These are phyloP conservation scores for Apodemus sylvaticus DNA, from an alignment of 2,113 vertebrate genomes.

Conservation along the genomic window DNA sequence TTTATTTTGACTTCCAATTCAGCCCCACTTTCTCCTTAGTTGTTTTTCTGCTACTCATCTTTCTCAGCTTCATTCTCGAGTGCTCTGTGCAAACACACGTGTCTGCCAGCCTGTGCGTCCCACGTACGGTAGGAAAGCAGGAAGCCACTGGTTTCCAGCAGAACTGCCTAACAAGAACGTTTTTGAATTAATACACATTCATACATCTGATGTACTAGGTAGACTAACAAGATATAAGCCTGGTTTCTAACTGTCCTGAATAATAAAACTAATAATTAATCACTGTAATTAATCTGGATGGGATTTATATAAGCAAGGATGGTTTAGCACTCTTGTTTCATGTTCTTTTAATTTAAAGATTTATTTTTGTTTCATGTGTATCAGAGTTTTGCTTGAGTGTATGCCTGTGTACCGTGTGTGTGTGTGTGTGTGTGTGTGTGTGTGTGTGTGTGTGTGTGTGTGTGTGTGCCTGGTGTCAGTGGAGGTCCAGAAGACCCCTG, in stretches of 20 bases:
- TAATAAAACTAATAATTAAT: conserved; percentile 36
- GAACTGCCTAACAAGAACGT: not conserved
- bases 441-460: no score
- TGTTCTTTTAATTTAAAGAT: not conserved
- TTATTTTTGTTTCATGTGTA: not conserved
- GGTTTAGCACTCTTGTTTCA: not conserved
- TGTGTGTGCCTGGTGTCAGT: not conserved
- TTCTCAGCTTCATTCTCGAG: conserved; percentile 18
- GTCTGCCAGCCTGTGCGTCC: not conserved
- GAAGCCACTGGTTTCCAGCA: not conserved
- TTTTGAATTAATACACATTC: not conserved
- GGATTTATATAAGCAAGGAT: not conserved
- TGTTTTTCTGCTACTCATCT: conserved; percentile 38
- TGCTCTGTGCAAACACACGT: not conserved
- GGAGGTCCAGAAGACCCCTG: not conserved
- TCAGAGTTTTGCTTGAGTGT: not conserved
- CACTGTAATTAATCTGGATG: conserved; percentile 2
- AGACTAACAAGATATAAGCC: not conserved
- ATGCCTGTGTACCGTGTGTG: not conserved
- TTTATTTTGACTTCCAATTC: conserved; percentile 63
- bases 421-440: no score
- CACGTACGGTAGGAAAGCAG: not conserved
- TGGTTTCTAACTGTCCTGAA: not conserved
- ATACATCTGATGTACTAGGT: not conserved
- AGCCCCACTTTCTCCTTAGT: not conserved